These are phyloP conservation scores for Rugalucina vietnamica DNA, from an alignment of 2,888 invertebrate genomes.

Conservation along the genomic window DNA sequence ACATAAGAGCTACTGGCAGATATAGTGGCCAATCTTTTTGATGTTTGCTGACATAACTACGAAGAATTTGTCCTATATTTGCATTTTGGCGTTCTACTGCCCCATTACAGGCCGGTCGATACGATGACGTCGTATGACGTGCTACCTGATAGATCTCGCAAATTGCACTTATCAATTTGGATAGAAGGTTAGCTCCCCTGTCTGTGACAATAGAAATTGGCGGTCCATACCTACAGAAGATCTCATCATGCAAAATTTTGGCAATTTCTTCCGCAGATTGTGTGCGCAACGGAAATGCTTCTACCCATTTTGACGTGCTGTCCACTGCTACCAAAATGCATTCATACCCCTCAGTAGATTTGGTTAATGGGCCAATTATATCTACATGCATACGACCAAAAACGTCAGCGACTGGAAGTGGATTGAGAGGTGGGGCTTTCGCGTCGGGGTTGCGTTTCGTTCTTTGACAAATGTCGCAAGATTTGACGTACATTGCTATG, in stretches of 20 bases:
- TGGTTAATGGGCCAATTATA: conserved; percentile 48
- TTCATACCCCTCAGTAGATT: conserved; percentile 44
- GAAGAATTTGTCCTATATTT: conserved; percentile 34
- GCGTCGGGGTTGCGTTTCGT: conserved; percentile 39
- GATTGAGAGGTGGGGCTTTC: conserved; percentile 35
- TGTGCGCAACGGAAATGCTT: conserved; percentile 51
- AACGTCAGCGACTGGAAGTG: conserved; percentile 34
- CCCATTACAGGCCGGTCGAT: conserved; percentile 46
- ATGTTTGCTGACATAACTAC: conserved; percentile 47
- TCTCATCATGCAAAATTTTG: conserved; percentile 40
- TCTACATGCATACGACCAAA: conserved; percentile 53
- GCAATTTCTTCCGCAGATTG: conserved; percentile 49
- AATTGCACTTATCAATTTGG: conserved; percentile 51
- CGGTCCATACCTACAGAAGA: conserved; percentile 56
- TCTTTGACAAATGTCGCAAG: conserved; percentile 59
- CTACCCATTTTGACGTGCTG: conserved; percentile 46
- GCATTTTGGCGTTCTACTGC: conserved; percentile 51
- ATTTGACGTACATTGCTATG: conserved; percentile 37
- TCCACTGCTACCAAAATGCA: conserved; percentile 48
- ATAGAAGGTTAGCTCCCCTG: conserved; percentile 48
- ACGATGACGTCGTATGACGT: conserved; percentile 41
- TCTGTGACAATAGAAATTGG: conserved; percentile 40
- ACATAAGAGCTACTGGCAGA: conserved; percentile 30
- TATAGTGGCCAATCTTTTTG: conserved; percentile 52
- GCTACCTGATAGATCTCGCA: conserved; percentile 52